These are phyloP conservation scores for Drosophila ambigua DNA, from an alignment of 1,140 invertebrate genomes.

Conservation along the genomic window DNA sequence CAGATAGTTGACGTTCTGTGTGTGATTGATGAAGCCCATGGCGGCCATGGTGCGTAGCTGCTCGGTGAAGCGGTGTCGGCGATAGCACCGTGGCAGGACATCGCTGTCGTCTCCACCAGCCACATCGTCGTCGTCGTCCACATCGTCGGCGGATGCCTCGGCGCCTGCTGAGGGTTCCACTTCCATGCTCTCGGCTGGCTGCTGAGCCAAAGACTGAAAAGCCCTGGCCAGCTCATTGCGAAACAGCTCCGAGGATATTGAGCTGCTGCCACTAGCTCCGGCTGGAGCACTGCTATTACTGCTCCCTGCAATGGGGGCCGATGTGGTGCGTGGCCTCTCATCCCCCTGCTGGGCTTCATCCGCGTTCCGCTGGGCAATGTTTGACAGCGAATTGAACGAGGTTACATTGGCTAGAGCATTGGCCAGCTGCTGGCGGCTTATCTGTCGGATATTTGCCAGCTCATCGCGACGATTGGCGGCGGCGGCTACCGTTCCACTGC, in stretches of 20 bases:
- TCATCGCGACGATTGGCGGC: slow-evolving; percentile 61
- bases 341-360: slow-evolving; percentile 58
- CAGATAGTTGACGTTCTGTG: slow-evolving; percentile 92
- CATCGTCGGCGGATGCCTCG: slow-evolving; percentile 5
- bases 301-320: slow-evolving; percentile 5
- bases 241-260: slow-evolving; percentile 63
- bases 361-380: slow-evolving; percentile 75
- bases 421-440: slow-evolving; percentile 79
- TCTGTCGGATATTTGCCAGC: slow-evolving; percentile 75
- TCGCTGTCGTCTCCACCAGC: slow-evolving; percentile 61
- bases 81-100: slow-evolving; percentile 70
- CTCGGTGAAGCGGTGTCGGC: slow-evolving; percentile 76
- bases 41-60: slow-evolving; percentile 93
- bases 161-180: slow-evolving; percentile 37
- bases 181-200: slow-evolving; percentile 61
- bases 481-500: slow-evolving; percentile 51
- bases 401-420: slow-evolving; percentile 70
- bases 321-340: slow-evolving; percentile 36
- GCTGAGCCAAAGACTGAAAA: slow-evolving; percentile 61
- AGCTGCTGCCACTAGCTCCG: slow-evolving; percentile 24
- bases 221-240: slow-evolving; percentile 69
- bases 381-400: slow-evolving; percentile 79
- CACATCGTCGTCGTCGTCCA: slow-evolving; percentile 55
- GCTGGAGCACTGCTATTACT: neutral
- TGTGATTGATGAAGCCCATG: slow-evolving; percentile 94